These are phyloP conservation scores for Danio aesculapii DNA, from an alignment of 2,797 vertebrate species.

Conservation along the genomic window DNA sequence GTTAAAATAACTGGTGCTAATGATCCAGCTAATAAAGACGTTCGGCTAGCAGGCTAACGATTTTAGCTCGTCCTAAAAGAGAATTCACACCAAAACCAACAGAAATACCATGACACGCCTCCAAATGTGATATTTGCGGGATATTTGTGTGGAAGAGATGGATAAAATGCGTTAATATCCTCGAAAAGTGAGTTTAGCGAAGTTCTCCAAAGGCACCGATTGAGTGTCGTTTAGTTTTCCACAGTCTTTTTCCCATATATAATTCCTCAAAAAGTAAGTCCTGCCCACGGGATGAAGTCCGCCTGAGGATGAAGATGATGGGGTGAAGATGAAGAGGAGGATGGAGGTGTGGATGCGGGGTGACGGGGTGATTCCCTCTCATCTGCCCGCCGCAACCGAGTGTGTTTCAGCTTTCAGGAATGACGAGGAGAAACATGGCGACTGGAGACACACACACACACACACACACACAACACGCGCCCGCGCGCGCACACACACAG, in stretches of 20 bases:
- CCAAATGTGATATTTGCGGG: conserved; percentile 2
- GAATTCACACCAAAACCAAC: background rate
- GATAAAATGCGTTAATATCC: background rate
- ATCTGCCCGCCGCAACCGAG: conserved; percentile 24
- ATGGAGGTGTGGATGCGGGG: conserved; percentile 23
- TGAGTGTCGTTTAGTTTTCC: conserved; percentile 38
- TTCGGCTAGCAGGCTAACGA: conserved; percentile 42
- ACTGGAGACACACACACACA: background rate
- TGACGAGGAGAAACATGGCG: conserved; percentile 49
- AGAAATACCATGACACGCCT: conserved; percentile 16
- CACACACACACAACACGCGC: background rate
- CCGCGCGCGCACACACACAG: background rate
- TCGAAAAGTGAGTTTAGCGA: conserved; percentile 26
- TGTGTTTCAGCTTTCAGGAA: conserved; percentile 29
- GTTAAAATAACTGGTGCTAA: conserved; percentile 33
- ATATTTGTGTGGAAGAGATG: background rate
- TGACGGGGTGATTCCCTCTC: conserved; percentile 28
- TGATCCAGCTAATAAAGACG: conserved; percentile 42
- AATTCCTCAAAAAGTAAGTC: conserved; percentile 28
- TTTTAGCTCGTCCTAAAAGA: conserved; percentile 20
- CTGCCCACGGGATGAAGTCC: background rate
- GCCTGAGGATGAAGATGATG: background rate
- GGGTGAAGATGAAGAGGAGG: background rate
- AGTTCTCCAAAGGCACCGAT: conserved; percentile 30
- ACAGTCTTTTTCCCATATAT: conserved; percentile 10